These are phyloP conservation scores for Cantharis flavilabris DNA, from an alignment of 2,888 invertebrate species.

Conservation along the genomic window DNA sequence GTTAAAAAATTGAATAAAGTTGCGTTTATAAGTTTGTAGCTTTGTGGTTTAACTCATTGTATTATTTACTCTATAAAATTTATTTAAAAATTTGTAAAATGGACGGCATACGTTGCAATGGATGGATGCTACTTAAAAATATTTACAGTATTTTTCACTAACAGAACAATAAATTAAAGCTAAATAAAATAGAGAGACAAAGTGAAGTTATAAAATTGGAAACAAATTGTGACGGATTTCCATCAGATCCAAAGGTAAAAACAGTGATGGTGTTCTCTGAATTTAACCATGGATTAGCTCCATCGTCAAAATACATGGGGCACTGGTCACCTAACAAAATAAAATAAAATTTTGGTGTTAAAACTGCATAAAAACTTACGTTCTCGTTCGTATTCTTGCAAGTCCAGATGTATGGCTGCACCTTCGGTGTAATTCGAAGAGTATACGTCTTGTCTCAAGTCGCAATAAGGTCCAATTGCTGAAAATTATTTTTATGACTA, in stretches of 20 bases:
- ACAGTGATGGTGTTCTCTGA: constrained; percentile 75
- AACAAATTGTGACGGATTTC: constrained; percentile 15
- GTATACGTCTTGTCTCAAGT: constrained; percentile 85
- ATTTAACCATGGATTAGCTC: constrained; percentile 80
- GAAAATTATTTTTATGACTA: constrained; percentile 65
- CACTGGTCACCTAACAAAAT: constrained; percentile 80
- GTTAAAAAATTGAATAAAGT: not conserved
- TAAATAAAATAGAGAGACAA: not conserved
- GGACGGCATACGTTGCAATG: not conserved
- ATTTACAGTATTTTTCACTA: not conserved
- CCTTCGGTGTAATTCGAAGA: constrained; percentile 90
- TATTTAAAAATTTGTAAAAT: not conserved
- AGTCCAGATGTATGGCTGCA: constrained; percentile 87
- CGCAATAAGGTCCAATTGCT: constrained; percentile 91
- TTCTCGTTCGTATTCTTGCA: constrained; percentile 91
- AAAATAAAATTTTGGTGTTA: not conserved
- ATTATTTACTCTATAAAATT: not conserved
- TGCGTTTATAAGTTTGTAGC: not conserved
- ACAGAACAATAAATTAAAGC: not conserved
- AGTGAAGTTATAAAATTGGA: not conserved
- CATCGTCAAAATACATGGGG: constrained; percentile 97
- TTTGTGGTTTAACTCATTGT: not conserved
- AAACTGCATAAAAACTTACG: constrained; percentile 60
- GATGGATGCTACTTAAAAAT: not conserved
- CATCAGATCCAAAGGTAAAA: constrained; percentile 62